Base-by-base conservation (phyloP, 2,797 vertebrate species). In the Gobionotothen gibberifrons region DNA sequence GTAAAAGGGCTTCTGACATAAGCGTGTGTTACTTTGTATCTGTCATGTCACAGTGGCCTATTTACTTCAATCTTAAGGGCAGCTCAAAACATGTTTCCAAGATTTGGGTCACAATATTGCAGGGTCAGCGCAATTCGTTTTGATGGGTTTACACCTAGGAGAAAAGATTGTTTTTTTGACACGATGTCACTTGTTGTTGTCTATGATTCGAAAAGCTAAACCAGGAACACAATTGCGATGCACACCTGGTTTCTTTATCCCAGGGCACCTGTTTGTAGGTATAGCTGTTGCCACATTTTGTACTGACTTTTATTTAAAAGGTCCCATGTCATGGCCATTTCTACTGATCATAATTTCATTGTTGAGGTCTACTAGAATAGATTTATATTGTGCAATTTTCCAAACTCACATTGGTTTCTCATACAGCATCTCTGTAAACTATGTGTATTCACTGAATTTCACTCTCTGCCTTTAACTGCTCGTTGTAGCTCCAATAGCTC, bases 1-100 rank as follows among this genome's bases (percentile, higher is more conserved):
- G 14, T 67, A 54, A 74, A 73, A 72, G 55, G 73, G 77, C 69
- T 53, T 79, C 19, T 29, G 68, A 78, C 68, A 76, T 58, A 66
- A 58, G 48, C 64, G 71, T 51, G 71, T 79, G 86, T 59, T 72
- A 78, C 78, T 68, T 3, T 39, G 19, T 49, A 57, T 63, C 70
- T 48, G 6, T 63, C 74, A 76, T 14, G 12, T 57, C 78, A 65
- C 69, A 22, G 43, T 44, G 67, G 49, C 49, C n/a, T 54, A 69
- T 16, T 71, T 51, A 58, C 16, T 36, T 26, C 7, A 39, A 55
- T 36, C 17, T 48, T 61, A 2, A 32, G 56, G 12, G 12, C 14
- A 22, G 19, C 17, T 72, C 56, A 36, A 71, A 68, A 53, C 64
- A 44, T 14, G 11, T 22, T 22, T 54, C 51, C 49, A 1, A 13